phyloP scores from a whole-genome alignment of 1,140 invertebrate genomes.

The Tachypleus tridentatus region DNA sequence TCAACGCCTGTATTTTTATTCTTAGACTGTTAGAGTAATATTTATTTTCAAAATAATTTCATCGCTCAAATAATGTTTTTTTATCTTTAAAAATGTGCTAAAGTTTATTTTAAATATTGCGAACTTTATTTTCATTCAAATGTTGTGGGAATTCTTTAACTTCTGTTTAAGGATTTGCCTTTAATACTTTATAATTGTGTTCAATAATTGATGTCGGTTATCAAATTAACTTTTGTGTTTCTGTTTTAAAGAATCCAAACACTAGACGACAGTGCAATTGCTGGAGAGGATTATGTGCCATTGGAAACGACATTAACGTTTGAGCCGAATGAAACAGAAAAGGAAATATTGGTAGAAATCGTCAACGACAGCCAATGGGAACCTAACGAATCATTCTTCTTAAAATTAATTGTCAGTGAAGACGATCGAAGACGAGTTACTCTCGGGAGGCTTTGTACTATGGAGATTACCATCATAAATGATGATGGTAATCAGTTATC shows the following conservation, averaged over 20 bases:
- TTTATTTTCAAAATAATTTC: no score
- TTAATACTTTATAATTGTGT: no score
- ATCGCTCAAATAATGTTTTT: no score
- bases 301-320: slow-evolving; percentile 46
- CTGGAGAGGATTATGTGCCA: slow-evolving; percentile 43
- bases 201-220: no score
- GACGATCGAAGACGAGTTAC: slow-evolving; percentile 28
- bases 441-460: slow-evolving; percentile 43
- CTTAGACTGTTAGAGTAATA: no score
- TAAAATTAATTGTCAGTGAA: slow-evolving; percentile 38
- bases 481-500: slow-evolving; percentile 52
- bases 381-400: slow-evolving; percentile 50
- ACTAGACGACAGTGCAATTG: slow-evolving; percentile 47
- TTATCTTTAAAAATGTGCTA: no score
- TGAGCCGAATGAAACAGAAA: slow-evolving; percentile 40
- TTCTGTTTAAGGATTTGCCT: no score
- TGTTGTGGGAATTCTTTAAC: no score
- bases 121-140: no score
- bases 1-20: no score
- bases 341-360: slow-evolving; percentile 44
- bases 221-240: no score
- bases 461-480: slow-evolving; percentile 50
- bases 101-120: no score
- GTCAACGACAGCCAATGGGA: slow-evolving; percentile 53
- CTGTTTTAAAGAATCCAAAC: slow-evolving; percentile 47